Base-by-base conservation (phyloP, 2,797 vertebrate species). In the Parauchenoglanis punctatus region DNA sequence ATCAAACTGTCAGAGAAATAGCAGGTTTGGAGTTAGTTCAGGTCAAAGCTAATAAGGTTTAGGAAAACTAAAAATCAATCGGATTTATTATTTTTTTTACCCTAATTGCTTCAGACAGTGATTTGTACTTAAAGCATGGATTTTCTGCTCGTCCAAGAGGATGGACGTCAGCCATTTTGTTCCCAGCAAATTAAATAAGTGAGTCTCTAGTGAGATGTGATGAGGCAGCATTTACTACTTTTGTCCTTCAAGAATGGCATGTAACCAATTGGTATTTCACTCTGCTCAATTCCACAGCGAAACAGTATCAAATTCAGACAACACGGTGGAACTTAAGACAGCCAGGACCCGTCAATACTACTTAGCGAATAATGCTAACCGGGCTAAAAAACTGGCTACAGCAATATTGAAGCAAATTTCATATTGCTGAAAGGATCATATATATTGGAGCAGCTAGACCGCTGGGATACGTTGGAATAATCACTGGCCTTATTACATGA, bases 251-350 rank as follows among this genome's bases (percentile, higher is more conserved):
- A 85, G 83, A 88, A 85, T 85, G 83, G 58, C 77, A 88, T 80
- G 76, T 81, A 81, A 88, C 65, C 83, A 88, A 88, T 85, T 85
- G 70, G 83, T 85, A 85, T 85, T 88, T 81, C 87, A 75, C 78
- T 85, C 65, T 81, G 76, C 85, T 81, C 85, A 70, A 86, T 86
- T 81, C 85, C 85, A 78, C 77, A 86, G 67, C 7, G 85, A 81
- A 86, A 86, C 85, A 59, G 65, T 73, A 86, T 86, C 85, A 86
- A 86, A 86, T 81, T 86, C 85, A 86, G 85, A 86, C 77, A 86
- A 73, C 85, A 81, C 78, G 18, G 77, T 81, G 78, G 76, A 86
- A 86, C 65, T 70, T 52, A 85, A 81, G 76, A 85, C 76, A 85
- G 65, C 76, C 46, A 5, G 44, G 67, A 63, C 28, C 1, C 61